Evolutionary conservation across 1,140 invertebrate genomes (phyloP).

Genomic region (Drosophila bocki): DNA sequence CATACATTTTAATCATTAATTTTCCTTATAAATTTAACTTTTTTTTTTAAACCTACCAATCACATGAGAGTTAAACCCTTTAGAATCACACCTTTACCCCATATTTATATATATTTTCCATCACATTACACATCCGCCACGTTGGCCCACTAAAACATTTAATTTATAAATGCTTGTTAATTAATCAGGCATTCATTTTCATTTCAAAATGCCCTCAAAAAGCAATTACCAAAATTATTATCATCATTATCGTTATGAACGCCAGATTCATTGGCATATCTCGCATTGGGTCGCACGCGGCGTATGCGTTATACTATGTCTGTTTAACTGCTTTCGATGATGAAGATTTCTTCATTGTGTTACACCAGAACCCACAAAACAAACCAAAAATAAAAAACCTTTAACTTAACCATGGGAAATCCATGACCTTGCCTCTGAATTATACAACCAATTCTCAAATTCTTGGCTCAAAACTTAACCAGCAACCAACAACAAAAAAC

Average conservation of each 20-base stretch:
- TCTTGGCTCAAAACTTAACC: conserved; percentile 38
- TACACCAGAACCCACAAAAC: conserved; percentile 16
- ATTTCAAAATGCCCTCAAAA: conserved; percentile 36
- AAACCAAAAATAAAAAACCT: conserved; percentile 4
- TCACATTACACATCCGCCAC: conserved; percentile 35
- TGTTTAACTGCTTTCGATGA: not conserved
- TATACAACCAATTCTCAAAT: conserved; percentile 47
- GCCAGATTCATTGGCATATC: conserved; percentile 8
- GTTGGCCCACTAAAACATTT: conserved; percentile 22
- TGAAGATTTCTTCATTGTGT: conserved; percentile 23
- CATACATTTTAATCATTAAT: not conserved
- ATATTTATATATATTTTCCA: not conserved
- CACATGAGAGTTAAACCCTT: not conserved
- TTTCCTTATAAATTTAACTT: not conserved
- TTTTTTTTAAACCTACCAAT: not conserved
- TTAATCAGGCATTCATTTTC: conserved; percentile 34
- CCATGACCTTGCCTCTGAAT: conserved; percentile 38
- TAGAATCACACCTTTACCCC: not conserved
- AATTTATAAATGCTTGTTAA: conserved; percentile 44
- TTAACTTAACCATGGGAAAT: conserved; percentile 42
- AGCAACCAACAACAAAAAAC: conserved; percentile 29
- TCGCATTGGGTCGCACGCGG: conserved; percentile 17
- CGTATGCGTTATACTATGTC: conserved; percentile 45
- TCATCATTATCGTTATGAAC: conserved; percentile 43
- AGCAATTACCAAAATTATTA: conserved; percentile 51